A percentile compares a stretch with the other conserved stretches of the same genome.
These are phyloP conservation scores for Coryphaenoides rupestris DNA, from an alignment of 2,113 vertebrate genomes.

Conservation along the genomic window DNA sequence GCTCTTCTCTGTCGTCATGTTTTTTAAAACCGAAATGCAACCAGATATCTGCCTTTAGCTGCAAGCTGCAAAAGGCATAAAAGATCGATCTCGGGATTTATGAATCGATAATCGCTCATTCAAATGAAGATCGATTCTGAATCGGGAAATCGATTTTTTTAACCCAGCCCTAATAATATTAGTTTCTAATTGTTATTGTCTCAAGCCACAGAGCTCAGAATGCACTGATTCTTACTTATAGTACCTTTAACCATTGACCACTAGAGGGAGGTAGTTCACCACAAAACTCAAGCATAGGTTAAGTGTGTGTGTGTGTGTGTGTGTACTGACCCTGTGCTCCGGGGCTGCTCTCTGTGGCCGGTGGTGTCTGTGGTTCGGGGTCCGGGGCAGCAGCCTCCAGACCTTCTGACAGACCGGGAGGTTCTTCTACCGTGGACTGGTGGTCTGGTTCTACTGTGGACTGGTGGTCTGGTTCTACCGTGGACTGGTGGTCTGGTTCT, in stretches of 20 bases:
- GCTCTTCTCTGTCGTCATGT: no score
- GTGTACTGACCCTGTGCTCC: constrained; percentile 12
- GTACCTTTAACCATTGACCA: not conserved
- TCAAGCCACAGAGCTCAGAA: no score
- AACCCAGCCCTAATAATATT: no score
- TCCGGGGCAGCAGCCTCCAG: not conserved
- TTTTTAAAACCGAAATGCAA: no score
- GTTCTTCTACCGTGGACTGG: constrained; percentile 20
- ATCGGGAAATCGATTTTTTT: no score
- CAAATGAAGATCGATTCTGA: no score
- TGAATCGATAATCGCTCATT: no score
- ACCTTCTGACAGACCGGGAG: not conserved
- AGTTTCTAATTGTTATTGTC: no score
- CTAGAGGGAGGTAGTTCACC: not conserved
- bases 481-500: not conserved
- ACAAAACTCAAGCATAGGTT: not conserved
- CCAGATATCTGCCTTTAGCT: no score
- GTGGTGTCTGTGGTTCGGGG: constrained; percentile 28
- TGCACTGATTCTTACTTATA: no score
- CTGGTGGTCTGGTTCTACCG: not conserved
- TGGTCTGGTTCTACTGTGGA: not conserved
- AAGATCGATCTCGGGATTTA: no score
- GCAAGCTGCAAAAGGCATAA: not conserved
- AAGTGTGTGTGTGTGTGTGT: not conserved
- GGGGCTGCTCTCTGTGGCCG: not conserved